Base-by-base conservation (phyloP, 1,140 invertebrate species). In the Drosophila erecta region DNA sequence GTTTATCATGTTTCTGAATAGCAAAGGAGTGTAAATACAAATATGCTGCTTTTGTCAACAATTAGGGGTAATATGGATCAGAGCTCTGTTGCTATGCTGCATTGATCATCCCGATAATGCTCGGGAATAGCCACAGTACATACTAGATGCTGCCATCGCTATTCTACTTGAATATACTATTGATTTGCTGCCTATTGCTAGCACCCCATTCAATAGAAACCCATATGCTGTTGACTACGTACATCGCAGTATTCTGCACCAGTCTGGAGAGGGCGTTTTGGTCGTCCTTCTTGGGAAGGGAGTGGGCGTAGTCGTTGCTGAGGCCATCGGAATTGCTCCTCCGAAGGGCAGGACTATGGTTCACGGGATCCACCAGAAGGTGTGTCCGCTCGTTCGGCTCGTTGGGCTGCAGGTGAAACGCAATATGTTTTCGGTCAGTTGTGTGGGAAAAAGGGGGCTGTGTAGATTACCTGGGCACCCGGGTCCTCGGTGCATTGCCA, bases 241-340 rank as follows among this genome's bases (percentile, higher is more conserved):
- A 98, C 97, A 96, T 96, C 41, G 97, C 96, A 67, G 96, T 97
- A 93, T 97, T 96, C 89, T 97, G 96, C 65, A 98, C 93, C 91
- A 98, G 97, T 93, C 95, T 95, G 90, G 95, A 97, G 27, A 98
- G 93, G 14, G 96, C 97, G 81, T 96, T 97, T 93, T 97, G 96
- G 92, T 98, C 97, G 92, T 98, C 97, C 80, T 96, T 96, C 91
- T 97, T 96, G 30, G 96, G 95, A 46, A 95, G 93, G 20, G 95
- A 94, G 85, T 93, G 95, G 15, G 93, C 93, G 92, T 94, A 94
- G 69, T 94, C 93, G 76, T 93, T 93, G 71, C 94, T 93, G 80
- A 94, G 93, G 91, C 95, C 95, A 78, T 96, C 95, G 76, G 95
- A 95, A 92, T 95, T 94, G 46, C 93, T 93, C 81, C 94, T 93